Evolutionary conservation across 1,140 invertebrate species (phyloP), one percentile per base, ranked within the genome.

Genomic region (Temnothorax nylanderi): DNA sequence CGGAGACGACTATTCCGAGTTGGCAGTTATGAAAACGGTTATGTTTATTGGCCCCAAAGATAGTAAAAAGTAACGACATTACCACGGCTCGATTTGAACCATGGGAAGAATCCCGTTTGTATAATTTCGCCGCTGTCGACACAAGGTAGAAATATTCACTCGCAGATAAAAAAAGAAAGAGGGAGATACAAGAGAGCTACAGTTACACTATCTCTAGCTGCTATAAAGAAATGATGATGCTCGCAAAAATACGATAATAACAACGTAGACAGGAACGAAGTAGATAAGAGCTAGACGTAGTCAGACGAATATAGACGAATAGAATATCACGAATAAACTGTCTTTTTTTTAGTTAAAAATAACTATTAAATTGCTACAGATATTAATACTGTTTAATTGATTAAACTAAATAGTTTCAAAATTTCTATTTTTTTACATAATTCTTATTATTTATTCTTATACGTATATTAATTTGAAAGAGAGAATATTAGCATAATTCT

Each of bases 61-160:
- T 60, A 75, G 77, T 92, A 92, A 92, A 92, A 89, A 81, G 49
- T 67, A 91, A 92, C 71, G 89, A 91, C 69, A 88, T 76, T 88
- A 62, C 64, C 44, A 16, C 18, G 65, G 58, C 78, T 78, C 76
- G 88, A 89, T 89, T 65, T 82, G 85, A 37, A 82, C 41, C 56
- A 67, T 32, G 56, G 51, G 47, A 82, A 44, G 11, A 56, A 75
- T 78, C 60, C 49, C 47, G 56, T n/a, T 74, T 67, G 21, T 65
- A 69, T 86, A 54, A 84, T 84, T 84, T 77, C 65, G 37, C 87
- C 65, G 54, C 49, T 77, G 76, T 56, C 76, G 64, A 47, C 54
- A 37, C 77, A 67, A 69, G 8, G 58, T 44, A 77, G 4, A 69
- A 80, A 72, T 74, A 60, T 74, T 72, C 65, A 75, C 78, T 77